Percentiles rank a stretch among this genome's conserved stretches.
Conservation (phyloP, 2,797 vertebrate genomes). For the Rhincodon typus region DNA sequence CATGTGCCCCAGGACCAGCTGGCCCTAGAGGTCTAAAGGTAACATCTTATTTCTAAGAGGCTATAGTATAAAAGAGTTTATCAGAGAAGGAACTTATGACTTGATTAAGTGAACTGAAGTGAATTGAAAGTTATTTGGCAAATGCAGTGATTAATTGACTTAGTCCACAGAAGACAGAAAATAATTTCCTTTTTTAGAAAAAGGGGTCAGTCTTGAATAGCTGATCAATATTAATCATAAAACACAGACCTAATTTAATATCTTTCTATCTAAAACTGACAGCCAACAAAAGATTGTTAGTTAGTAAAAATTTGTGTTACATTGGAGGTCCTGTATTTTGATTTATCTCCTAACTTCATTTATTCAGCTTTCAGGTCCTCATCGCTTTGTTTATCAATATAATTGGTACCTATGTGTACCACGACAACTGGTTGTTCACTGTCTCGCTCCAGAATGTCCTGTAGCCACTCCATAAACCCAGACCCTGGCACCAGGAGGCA, state of each 20-base stretch:
- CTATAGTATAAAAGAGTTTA: not conserved
- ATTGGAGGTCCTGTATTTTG: not conserved
- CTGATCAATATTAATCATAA: not conserved
- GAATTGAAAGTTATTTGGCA: constrained; percentile 16
- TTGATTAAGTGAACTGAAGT: not conserved
- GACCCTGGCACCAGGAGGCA: too few relatives aligned
- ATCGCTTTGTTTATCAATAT: too few relatives aligned
- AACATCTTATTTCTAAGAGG: constrained; percentile 42
- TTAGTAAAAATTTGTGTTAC: not conserved
- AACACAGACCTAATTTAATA: not conserved
- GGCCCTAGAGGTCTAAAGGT: constrained; percentile 80
- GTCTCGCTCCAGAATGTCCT: too few relatives aligned
- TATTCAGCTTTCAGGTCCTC: too few relatives aligned
- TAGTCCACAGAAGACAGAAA: not conserved
- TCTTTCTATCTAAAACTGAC: not conserved
- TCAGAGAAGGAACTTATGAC: not conserved
- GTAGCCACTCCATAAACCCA: too few relatives aligned
- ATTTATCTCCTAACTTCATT: too few relatives aligned
- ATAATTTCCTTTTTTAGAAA: not conserved
- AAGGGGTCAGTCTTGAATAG: not conserved
- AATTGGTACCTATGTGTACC: too few relatives aligned
- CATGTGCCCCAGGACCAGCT: constrained; percentile 78
- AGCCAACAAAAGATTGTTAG: not conserved
- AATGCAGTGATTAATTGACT: not conserved
- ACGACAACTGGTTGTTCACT: too few relatives aligned